Evolutionary conservation across 2,888 invertebrate species (phyloP), one percentile per base, ranked within the genome.

Genomic region (Leucophenga maculata): DNA sequence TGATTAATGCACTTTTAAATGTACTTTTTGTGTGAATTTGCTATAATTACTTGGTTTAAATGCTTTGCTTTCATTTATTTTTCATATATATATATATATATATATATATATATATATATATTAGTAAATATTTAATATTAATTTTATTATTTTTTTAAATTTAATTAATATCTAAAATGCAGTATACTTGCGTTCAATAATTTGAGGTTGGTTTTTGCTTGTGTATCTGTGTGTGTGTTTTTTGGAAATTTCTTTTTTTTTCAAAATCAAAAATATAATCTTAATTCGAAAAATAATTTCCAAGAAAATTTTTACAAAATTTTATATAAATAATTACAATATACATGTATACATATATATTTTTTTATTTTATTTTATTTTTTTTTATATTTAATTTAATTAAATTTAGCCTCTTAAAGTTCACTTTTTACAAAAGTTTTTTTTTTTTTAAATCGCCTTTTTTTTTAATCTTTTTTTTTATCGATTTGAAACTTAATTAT

Each of bases 1-100:
- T 85, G 84, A 83, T 78, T 86, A 86, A 86, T 86, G 86, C 86
- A 86, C 86, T 86, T 86, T 62, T 83, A 84, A 80, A 86, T 86
- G 86, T 86, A 85, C 86, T 86, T 80, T 80, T 83, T 81, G 80
- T 77, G 77, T 81, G 81, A 79, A 77, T 81, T 77, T 78, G 76
- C 77, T 73, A 62, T 69, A 46, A 67, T 66, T 22, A 50, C 48
- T 74, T 67, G 72, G 76, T 74, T 80, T 78, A 80, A 81, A 81
- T 83, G 82, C 78, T 66, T 78, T 81, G 78, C 76, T 76, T 71
- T 57, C 52, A 39, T 67, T 54, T 16, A 6, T 54, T 75, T 77
- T 81, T 78, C 26, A 3, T 57, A 14, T 65, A 65, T 76, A 72
- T 72, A 77, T 60, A 85, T 74, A 72, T 73, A 66, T 72, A 67